Conservation (phyloP, 2,888 invertebrate species). For the Drosophila monieri region DNA sequence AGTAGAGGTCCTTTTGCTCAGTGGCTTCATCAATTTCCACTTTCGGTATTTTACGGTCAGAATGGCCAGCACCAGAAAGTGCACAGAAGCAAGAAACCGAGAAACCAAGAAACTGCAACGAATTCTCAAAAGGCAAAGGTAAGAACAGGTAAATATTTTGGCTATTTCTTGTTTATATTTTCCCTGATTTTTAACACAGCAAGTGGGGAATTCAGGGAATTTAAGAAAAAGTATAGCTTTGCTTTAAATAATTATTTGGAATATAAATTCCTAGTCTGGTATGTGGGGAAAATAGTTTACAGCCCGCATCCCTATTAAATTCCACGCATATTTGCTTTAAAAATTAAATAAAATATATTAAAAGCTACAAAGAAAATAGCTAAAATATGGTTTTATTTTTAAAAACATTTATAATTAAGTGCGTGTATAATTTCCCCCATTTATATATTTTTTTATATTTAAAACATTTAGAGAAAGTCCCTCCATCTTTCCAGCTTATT, state of each 20-base stretch:
- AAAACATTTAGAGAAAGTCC: neutral
- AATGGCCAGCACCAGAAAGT: slow-evolving; percentile 5
- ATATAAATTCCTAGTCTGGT: too few species aligned
- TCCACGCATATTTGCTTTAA: too few species aligned
- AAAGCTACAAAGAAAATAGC: too few species aligned
- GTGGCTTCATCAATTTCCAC: slow-evolving; percentile 46
- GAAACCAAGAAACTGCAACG: slow-evolving; percentile 31
- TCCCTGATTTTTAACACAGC: neutral
- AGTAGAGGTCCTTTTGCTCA: slow-evolving; percentile 6
- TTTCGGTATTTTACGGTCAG: slow-evolving; percentile 35
- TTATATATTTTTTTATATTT: neutral
- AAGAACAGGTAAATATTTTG: slow-evolving; percentile 11
- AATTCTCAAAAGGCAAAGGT: slow-evolving; percentile 10
- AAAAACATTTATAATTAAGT: too few species aligned
- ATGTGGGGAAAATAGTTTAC: too few species aligned
- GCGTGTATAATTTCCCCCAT: too few species aligned
- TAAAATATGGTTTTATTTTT: too few species aligned
- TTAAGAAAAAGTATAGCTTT: neutral
- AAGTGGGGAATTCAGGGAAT: neutral
- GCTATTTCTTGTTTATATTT: neutral
- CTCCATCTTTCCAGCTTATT: neutral
- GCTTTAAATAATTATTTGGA: neutral
- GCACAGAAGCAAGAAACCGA: slow-evolving; percentile 10
- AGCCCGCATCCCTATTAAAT: too few species aligned
- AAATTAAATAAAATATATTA: too few species aligned